Base-by-base conservation (phyloP, 2,888 invertebrate species). In the Urechis unicinctus region DNA sequence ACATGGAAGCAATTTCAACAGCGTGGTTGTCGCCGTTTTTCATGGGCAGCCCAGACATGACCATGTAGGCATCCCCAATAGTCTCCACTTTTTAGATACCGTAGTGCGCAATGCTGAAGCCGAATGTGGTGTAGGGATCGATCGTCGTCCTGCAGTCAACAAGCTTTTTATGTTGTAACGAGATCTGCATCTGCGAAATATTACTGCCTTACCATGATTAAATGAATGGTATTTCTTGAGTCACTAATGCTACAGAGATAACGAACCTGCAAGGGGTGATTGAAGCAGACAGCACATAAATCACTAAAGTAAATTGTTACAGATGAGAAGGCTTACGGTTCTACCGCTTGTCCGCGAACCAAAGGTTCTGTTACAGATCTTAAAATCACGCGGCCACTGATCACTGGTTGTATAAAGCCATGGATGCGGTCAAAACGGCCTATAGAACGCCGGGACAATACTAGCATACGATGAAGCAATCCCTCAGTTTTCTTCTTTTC, bases 401-500 rank as follows among this genome's bases (percentile, higher is more conserved):
- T n/a, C n/a, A n/a, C 9, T 49, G 9, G 21, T 9, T 9, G 9
- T 13, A 49, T 21, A 28, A 24, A 49, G 6, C 29, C 17, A 49
- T 49, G 13, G 9, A 36, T 36, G 9, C 41, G 41, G 9, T 13
- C 41, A 36, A 13, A 13, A 13, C 9, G 13, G 9, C n/a, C n/a
- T n/a, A n/a, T n/a, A n/a, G n/a, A n/a, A n/a, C n/a, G n/a, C 41
- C 9, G 13, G 13, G n/a, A n/a, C n/a, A n/a, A n/a, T n/a, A n/a
- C 76, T 29, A 77, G 55, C 73, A 78, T 74, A 45, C 76, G 56
- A 36, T 73, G 72, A 43, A 94, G 82, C 57, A 93, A 82, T 72
- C 89, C 91, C 75, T 93, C 94, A 69, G 93, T 94, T 83, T 93
- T 94, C 80, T 91, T 91, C 78, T 95, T 95, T 80, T 96, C 96